Base-by-base conservation (phyloP, 2,888 invertebrate species). In the Drosophila neutralis region DNA sequence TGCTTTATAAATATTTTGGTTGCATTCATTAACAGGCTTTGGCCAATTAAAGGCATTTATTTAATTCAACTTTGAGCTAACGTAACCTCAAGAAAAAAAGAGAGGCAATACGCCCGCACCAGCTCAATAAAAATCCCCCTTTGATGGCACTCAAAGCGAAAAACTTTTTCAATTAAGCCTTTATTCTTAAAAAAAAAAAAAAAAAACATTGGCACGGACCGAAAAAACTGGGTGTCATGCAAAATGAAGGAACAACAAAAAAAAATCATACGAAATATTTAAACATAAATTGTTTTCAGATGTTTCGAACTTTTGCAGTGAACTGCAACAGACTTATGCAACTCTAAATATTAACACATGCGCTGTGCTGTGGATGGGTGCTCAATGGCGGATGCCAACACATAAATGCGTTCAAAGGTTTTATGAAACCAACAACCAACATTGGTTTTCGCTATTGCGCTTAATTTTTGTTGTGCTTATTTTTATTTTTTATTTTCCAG, bases 101-200 rank as follows among this genome's bases (percentile, higher is more conserved):
- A 58, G 62, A 45, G 51, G 61, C 38, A 64, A 54, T 38, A 21
- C 36, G 60, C 67, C 72, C 40, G 63, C 73, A 72, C 62, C 53
- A 61, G 88, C 74, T 86, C 72, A 63, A 80, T 80, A 61, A 61
- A 76, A 71, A 49, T 38, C 52, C 51, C 57, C 60, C 54, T 74
- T 68, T 76, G 77, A 72, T 73, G 75, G 40, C 65, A 49, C 83
- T 77, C 78, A 85, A 87, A 88, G 85, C 61, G 71, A 69, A 77
- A 73, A 86, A 87, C 76, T 86, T 86, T 89, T 85, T 84, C 89
- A 85, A 85, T 85, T 88, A 88, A 83, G 72, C 84, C 72, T 83
- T 78, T 85, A 76, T 74, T 88, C 76, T 81, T 81, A 73, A 83
- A 82, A 77, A 77, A 76, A 71, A 72, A 54, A 73, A 83, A 82